These are phyloP conservation scores for Meandrina meandrites DNA, from an alignment of 92 coral and sea anemone species.

Conservation along the genomic window DNA sequence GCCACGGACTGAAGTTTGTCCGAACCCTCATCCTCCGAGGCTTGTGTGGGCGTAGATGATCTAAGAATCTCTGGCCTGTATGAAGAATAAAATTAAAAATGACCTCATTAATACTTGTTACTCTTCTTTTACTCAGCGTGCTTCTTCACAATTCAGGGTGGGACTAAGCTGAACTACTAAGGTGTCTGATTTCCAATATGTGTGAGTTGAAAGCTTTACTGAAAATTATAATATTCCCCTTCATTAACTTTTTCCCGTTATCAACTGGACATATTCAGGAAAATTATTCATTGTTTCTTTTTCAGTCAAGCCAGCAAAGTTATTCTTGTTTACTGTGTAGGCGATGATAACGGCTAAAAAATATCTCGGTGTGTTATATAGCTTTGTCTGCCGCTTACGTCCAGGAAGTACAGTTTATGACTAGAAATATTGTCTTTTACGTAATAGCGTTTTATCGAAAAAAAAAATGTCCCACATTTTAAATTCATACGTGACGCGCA, in stretches of 20 bases:
- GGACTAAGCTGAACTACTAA: neutral
- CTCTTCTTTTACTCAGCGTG: neutral
- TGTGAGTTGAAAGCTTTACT: neutral
- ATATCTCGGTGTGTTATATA: neutral
- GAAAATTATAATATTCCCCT: neutral
- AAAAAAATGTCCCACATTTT: neutral
- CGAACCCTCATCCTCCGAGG: conserved; percentile 98
- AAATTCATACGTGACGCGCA: neutral
- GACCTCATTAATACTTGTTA: neutral
- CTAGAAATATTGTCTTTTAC: neutral
- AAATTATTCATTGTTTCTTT: neutral
- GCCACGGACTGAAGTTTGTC: conserved; percentile 98
- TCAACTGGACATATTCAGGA: neutral
- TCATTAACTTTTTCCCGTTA: neutral
- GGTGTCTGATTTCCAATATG: neutral
- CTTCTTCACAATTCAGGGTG: conserved; percentile 8
- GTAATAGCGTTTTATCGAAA: neutral
- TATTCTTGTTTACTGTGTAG: neutral
- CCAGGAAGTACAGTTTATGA: neutral
- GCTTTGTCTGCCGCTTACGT: neutral
- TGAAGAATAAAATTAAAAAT: neutral
- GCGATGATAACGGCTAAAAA: neutral
- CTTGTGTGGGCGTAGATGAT: conserved; percentile 79
- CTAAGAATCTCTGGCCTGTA: conserved; percentile 82
- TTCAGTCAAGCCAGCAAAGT: neutral